These are phyloP conservation scores for Hyposoter dolosus DNA, from an alignment of 2,888 invertebrate species.

Conservation along the genomic window DNA sequence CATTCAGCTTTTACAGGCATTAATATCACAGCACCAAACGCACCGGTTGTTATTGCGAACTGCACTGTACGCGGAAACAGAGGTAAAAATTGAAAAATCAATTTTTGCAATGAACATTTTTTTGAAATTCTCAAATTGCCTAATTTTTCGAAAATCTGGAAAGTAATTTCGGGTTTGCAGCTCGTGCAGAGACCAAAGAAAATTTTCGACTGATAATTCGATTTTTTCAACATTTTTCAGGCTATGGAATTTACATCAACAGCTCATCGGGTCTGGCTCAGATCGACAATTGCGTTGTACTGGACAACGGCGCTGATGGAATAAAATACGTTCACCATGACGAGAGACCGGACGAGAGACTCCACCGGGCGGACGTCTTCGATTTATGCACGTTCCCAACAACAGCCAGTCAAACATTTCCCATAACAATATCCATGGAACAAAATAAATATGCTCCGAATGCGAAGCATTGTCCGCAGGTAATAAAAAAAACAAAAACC, in stretches of 20 bases:
- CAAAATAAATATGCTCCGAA: slow-evolving; percentile 91
- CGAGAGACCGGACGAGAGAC: slow-evolving; percentile 90
- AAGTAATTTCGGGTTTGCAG: background rate
- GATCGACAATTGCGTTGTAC: slow-evolving; percentile 91
- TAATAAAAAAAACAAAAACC: slow-evolving; percentile 70
- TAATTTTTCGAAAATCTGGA: background rate
- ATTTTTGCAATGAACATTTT: background rate
- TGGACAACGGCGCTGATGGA: slow-evolving; percentile 96
- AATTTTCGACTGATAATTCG: background rate
- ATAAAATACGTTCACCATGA: slow-evolving; percentile 94
- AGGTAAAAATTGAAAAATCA: slow-evolving; percentile 83
- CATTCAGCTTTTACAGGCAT: slow-evolving; percentile 97
- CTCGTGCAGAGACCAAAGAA: too few relatives aligned
- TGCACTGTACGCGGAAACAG: slow-evolving; percentile 93
- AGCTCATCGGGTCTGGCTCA: slow-evolving; percentile 93
- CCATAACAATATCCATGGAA: slow-evolving; percentile 92
- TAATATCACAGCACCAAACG: slow-evolving; percentile 93
- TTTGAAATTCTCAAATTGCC: background rate
- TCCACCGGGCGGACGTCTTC: slow-evolving; percentile 91
- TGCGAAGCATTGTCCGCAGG: slow-evolving; percentile 91
- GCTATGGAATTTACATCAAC: slow-evolving; percentile 95
- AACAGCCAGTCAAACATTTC: slow-evolving; percentile 94
- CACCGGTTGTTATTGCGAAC: slow-evolving; percentile 92
- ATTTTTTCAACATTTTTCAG: slow-evolving; percentile 84
- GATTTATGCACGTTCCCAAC: slow-evolving; percentile 95